These are phyloP conservation scores for Eulemur rubriventer DNA, from an alignment of 2,797 vertebrate genomes.

Conservation along the genomic window DNA sequence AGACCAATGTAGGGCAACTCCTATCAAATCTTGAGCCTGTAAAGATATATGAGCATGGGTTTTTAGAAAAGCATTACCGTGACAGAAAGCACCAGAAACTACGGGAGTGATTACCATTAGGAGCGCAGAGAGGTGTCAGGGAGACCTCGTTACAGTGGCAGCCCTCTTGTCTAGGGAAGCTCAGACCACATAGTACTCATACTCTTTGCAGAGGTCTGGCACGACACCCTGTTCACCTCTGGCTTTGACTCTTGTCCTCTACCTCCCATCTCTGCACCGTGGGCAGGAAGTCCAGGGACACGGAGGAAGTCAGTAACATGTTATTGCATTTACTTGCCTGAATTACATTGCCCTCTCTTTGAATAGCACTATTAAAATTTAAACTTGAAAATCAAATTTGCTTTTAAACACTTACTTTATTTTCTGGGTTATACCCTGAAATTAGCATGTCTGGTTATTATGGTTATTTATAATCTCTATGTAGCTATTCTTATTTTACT, in stretches of 20 bases:
- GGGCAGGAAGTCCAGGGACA: not conserved
- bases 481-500: not conserved
- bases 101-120: not conserved
- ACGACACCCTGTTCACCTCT: not conserved
- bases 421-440: not conserved
- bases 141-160: not conserved
- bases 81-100: not conserved
- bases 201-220: not conserved
- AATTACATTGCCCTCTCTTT: not conserved
- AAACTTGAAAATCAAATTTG: not conserved
- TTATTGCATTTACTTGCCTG: not conserved
- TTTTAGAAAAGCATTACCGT: not conserved
- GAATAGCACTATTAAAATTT: not conserved
- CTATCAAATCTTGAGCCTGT: not conserved
- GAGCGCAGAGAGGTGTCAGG: not conserved
- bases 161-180: too few species aligned
- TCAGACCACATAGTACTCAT: not conserved
- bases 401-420: not conserved
- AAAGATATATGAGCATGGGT: not conserved
- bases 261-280: not conserved
- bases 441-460: not conserved
- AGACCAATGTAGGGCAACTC: not conserved
- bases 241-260: not conserved
- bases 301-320: not conserved
- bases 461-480: not conserved